phyloP scores from a whole-genome alignment of 2,888 invertebrate genomes.

The Pollenia labialis region DNA sequence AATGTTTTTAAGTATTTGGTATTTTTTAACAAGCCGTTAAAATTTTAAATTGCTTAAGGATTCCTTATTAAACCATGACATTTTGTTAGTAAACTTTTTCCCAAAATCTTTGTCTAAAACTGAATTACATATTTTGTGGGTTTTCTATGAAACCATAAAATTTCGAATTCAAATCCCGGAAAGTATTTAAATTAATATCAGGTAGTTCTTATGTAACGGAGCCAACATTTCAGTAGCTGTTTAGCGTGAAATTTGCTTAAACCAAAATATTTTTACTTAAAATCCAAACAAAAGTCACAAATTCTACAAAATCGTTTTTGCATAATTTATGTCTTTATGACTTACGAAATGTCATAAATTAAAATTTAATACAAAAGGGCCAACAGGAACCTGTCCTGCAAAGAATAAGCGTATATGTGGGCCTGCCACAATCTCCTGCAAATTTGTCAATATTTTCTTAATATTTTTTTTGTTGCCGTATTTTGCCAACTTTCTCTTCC shows the following conservation, averaged over 20 bases:
- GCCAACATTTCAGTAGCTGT: conserved; percentile 47
- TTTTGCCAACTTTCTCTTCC: conserved; percentile 78
- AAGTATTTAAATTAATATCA: conserved; percentile 23
- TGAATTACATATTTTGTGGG: neutral
- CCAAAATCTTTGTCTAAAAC: neutral
- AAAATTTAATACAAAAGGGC: conserved; percentile 31
- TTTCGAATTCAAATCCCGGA: conserved; percentile 37
- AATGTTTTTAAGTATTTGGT: neutral
- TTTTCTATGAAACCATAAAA: conserved; percentile 66
- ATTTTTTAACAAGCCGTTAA: neutral
- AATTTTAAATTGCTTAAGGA: neutral
- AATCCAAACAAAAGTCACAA: conserved; percentile 36
- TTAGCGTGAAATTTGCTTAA: conserved; percentile 71
- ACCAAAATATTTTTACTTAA: conserved; percentile 74
- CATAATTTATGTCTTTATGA: conserved; percentile 65
- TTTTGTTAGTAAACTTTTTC: neutral
- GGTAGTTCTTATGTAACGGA: neutral
- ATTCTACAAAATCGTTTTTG: conserved; percentile 27
- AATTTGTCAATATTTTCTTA: conserved; percentile 51
- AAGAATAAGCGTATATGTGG: neutral
- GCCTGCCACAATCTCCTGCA: conserved; percentile 47
- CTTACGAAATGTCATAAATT: conserved; percentile 57
- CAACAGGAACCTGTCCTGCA: conserved; percentile 62
- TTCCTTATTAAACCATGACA: neutral
- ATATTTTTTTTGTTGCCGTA: conserved; percentile 22